Conservation (phyloP, 2,888 invertebrate species). For the Chydorus sphaericus region DNA sequence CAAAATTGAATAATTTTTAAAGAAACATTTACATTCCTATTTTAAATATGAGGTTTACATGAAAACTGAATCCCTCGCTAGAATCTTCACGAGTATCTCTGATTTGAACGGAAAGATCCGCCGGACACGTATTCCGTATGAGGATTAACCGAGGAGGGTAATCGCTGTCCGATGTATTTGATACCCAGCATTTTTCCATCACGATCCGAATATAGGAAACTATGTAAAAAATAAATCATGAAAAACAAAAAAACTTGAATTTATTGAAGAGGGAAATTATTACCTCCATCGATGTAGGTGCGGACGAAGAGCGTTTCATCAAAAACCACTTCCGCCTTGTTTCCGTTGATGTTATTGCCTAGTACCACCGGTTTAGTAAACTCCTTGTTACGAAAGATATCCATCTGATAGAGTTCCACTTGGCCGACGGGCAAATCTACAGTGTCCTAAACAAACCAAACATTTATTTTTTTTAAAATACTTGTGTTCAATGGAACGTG, state of each 20-base stretch:
- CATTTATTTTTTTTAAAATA: neutral
- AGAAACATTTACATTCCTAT: neutral
- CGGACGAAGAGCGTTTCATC: slow-evolving; percentile 23
- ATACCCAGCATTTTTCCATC: slow-evolving; percentile 26
- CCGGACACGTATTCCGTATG: slow-evolving; percentile 24
- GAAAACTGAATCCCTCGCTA: slow-evolving; percentile 19
- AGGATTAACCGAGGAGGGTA: slow-evolving; percentile 17
- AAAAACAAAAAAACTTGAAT: neutral
- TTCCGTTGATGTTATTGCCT: neutral
- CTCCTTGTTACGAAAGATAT: slow-evolving; percentile 20
- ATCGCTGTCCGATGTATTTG: slow-evolving; percentile 21
- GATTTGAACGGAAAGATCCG: slow-evolving; percentile 21
- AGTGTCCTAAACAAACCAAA: slow-evolving; percentile 12
- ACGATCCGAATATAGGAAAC: slow-evolving; percentile 22
- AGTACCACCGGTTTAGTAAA: slow-evolving; percentile 16
- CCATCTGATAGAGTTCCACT: slow-evolving; percentile 19
- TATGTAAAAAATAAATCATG: slow-evolving; percentile 13
- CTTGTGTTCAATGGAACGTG: neutral
- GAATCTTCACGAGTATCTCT: slow-evolving; percentile 11
- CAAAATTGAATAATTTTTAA: neutral
- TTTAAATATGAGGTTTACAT: slow-evolving; percentile 11
- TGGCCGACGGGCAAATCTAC: slow-evolving; percentile 11
- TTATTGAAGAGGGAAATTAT: neutral
- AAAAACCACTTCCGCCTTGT: slow-evolving; percentile 19
- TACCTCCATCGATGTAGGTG: slow-evolving; percentile 24